Base-by-base conservation (phyloP, 2,888 invertebrate species). In the Leptarthrus brevirostris region DNA sequence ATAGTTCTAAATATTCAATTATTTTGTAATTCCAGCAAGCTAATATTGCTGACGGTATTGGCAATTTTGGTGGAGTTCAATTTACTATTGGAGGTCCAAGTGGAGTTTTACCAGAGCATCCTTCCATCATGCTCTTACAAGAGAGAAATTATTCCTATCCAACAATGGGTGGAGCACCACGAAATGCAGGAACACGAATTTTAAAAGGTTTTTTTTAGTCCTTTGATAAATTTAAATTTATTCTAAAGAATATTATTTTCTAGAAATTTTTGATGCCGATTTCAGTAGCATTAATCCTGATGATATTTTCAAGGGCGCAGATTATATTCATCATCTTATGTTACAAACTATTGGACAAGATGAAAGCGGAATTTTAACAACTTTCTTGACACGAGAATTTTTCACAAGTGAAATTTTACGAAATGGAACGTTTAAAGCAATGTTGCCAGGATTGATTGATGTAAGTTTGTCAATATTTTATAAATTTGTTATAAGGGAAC, bases 381-480 rank as follows among this genome's bases (percentile, higher is more conserved):
- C 86, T 74, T 82, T 85, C n/a, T 77, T 86, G 1, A 82, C 83
- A 2, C 83, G 85, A 18, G 83, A 85, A 70, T 87, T 86, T 75
- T 85, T 87, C 72, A 82, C 83, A 36, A 80, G 80, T 3, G 81
- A 82, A 8, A 79, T 82, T 1, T 78, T 84, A 26, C 83, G 84
- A 71, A 82, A 86, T 58, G 86, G 86, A 1, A 84, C 86, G 47
- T 87, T 87, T 74, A 78, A 79, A 20, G 80, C 82, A 0, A 82
- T 87, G 80, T 82, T 84, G n/a, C 85, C 87, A 10, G 85, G 87
- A 24, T 80, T 87, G 1, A 83, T 86, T 34, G 87, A 88, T 81
- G 87, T 87, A 81, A 82, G 84, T 81, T n/a, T n/a, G n/a, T n/a
- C 20, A 4, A 18, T n/a, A 36, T 72, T 64, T 30, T 66, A 54